These are phyloP conservation scores for Psix sp. DNA, from an alignment of 1,140 invertebrate genomes.

Conservation along the genomic window DNA sequence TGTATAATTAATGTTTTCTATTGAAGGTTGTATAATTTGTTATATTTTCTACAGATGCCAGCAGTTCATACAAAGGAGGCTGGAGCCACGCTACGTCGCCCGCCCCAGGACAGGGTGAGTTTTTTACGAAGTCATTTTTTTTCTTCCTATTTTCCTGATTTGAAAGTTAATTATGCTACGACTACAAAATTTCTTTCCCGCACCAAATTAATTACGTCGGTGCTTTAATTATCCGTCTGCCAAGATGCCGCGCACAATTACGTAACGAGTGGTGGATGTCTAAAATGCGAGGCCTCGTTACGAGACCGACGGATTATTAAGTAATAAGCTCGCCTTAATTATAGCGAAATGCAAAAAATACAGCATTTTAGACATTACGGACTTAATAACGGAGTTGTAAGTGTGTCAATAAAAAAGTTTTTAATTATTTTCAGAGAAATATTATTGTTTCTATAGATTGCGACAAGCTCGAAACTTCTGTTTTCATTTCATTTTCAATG, in stretches of 20 bases:
- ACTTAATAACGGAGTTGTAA: too few relatives aligned
- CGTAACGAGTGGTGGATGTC: constrained; percentile 14
- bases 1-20: too few relatives aligned
- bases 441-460: too few relatives aligned
- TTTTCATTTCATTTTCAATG: too few relatives aligned
- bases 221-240: constrained; percentile 46
- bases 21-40: too few relatives aligned
- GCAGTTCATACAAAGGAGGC: constrained; percentile 82
- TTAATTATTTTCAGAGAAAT: too few relatives aligned
- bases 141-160: constrained; percentile 10
- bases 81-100: constrained; percentile 81
- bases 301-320: constrained; percentile 15
- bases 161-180: constrained; percentile 36
- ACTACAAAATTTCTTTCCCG: constrained; percentile 32
- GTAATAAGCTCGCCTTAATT: constrained; percentile 4
- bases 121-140: constrained; percentile 6
- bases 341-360: constrained; percentile 12
- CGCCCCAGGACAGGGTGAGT: constrained; percentile 76
- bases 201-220: constrained; percentile 45
- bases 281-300: constrained; percentile 12
- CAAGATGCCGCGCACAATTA: constrained; percentile 46
- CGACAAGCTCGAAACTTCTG: too few relatives aligned
- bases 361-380: constrained; percentile 9
- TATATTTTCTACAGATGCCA: constrained; percentile 76
- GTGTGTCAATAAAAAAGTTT: too few relatives aligned